Conservation (phyloP, 1,140 invertebrate species). For the Bombus fervidus region DNA sequence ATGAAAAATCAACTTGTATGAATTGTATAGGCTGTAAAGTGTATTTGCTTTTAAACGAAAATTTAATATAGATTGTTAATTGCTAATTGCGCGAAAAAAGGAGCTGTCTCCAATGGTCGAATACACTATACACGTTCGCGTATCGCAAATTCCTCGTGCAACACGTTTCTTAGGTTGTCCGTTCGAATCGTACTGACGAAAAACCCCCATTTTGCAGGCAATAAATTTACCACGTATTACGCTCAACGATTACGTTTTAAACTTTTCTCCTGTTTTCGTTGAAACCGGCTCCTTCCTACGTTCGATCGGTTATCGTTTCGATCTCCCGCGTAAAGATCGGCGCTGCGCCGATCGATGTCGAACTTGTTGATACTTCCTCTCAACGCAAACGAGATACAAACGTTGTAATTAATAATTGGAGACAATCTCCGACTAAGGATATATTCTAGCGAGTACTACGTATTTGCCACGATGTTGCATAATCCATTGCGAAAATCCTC, state of each 20-base stretch:
- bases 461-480: slow-evolving; percentile 71
- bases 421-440: slow-evolving; percentile 62
- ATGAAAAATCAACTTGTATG: slow-evolving; percentile 58
- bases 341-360: neutral
- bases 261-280: slow-evolving; percentile 1
- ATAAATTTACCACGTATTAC: slow-evolving; percentile 25
- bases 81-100: slow-evolving; percentile 46
- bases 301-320: neutral
- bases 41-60: slow-evolving; percentile 75
- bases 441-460: slow-evolving; percentile 60
- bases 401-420: slow-evolving; percentile 71
- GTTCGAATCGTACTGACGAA: neutral
- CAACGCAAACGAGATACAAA: slow-evolving; percentile 45
- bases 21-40: slow-evolving; percentile 79
- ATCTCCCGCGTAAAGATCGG: neutral
- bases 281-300: neutral
- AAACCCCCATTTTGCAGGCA: neutral
- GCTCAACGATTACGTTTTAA: neutral
- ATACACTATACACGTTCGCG: slow-evolving; percentile 17
- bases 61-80: slow-evolving; percentile 71
- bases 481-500: slow-evolving; percentile 62
- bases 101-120: slow-evolving; percentile 58
- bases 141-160: slow-evolving; percentile 1
- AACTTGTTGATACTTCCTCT: neutral
- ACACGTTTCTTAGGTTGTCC: neutral